Evolutionary conservation across 2,797 vertebrate genomes (phyloP), one percentile per base, ranked within the genome.

Genomic region (Yasuhikotakia modesta): DNA sequence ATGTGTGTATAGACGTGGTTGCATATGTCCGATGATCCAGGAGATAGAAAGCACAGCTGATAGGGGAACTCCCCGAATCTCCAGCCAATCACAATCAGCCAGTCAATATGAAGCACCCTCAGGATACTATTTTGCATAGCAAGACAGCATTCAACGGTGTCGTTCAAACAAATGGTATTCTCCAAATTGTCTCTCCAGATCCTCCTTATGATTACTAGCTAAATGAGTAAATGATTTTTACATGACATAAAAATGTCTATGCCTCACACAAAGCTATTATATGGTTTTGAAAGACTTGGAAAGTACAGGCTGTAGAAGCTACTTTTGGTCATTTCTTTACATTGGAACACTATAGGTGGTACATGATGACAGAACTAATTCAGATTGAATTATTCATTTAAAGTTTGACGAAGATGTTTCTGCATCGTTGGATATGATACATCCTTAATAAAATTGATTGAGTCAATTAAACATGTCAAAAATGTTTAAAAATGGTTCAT

Each of bases 51-150:
- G n/a, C n/a, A n/a, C n/a, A n/a, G n/a, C n/a, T n/a, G n/a, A 50
- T 46, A 22, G 48, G 66, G 46, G 57, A 55, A 32, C 52, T 50
- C 32, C 64, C n/a, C n/a, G 16, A 8, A 35, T 70, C 53, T 76
- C 78, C 66, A 58, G 57, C 60, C 66, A 72, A 73, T 80, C 74
- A 65, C 60, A 67, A 48, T 69, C 24, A 65, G 48, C 24, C n/a
- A n/a, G n/a, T n/a, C n/a, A n/a, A n/a, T n/a, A n/a, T n/a, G n/a
- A n/a, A n/a, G n/a, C 12, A 21, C 39, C 43, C 43, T 21, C 58
- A 6, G 39, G 30, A 68, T 35, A 57, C 22, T 22, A 24, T 70
- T 74, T 73, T 69, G 57, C 50, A 30, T 64, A 4, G 19, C 65
- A 64, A 66, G 2, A 6, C 4, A 6, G 16, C 61, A 64, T 22